Percentiles rank a stretch among this genome's conserved stretches.
Conservation (phyloP, 1,140 invertebrate genomes). For the Psix sp. region DNA sequence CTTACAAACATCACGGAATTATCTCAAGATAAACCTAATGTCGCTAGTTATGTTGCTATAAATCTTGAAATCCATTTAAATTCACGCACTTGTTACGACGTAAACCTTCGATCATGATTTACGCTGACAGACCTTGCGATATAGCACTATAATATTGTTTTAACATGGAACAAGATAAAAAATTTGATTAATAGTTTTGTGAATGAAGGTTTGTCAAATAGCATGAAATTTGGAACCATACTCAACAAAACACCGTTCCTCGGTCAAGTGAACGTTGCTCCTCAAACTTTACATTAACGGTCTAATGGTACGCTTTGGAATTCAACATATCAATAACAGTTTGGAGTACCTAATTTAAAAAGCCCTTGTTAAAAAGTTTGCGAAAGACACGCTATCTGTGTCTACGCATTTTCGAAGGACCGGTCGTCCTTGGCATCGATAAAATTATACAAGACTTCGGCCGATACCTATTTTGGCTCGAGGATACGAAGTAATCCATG, state of each 20-base stretch:
- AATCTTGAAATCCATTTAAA: constrained; percentile 35
- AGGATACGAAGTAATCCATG: constrained; percentile 56
- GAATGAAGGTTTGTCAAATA: too few relatives aligned
- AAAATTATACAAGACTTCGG: constrained; percentile 59
- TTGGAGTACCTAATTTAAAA: constrained; percentile 29
- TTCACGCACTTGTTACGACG: constrained; percentile 34
- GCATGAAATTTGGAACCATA: too few relatives aligned
- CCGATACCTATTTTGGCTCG: constrained; percentile 58
- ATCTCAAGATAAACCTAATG: constrained; percentile 32
- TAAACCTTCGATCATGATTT: constrained; percentile 18
- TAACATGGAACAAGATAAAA: constrained; percentile 18
- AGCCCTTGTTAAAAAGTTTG: constrained; percentile 45
- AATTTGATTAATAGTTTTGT: constrained; percentile 18
- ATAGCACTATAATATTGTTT: constrained; percentile 24
- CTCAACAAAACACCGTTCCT: too few relatives aligned
- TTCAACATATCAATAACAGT: constrained; percentile 13
- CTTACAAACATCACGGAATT: constrained; percentile 38
- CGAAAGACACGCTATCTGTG: constrained; percentile 44
- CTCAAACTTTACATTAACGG: too few relatives aligned
- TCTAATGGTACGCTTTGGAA: too few relatives aligned
- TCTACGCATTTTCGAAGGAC: constrained; percentile 60
- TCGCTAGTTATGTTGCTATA: constrained; percentile 15
- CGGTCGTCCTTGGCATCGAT: constrained; percentile 60
- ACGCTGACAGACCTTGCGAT: constrained; percentile 13
- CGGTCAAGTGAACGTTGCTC: neutral